phyloP scores from a whole-genome alignment of 1,140 invertebrate genomes.

The Caenorhabditis tropicalis region DNA sequence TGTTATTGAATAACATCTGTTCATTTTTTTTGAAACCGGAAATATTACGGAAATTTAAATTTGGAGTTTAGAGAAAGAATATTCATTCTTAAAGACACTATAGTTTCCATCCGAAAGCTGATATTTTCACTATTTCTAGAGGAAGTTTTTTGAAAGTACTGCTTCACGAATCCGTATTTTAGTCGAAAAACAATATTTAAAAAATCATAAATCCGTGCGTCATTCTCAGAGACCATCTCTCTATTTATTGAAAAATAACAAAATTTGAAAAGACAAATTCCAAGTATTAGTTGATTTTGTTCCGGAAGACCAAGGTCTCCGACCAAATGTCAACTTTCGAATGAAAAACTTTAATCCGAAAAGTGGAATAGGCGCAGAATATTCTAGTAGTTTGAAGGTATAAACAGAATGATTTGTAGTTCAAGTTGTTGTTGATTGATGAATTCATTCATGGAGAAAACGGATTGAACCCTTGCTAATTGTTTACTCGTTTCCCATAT shows the following conservation, averaged over 20 bases:
- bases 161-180: conserved; percentile 9
- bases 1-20: too few relatives aligned
- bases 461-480: neutral
- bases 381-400: conserved; percentile 8
- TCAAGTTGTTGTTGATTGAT: conserved; percentile 27
- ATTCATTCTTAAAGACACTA: too few relatives aligned
- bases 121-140: neutral
- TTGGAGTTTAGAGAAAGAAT: too few relatives aligned
- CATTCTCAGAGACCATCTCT: neutral
- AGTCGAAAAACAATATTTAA: neutral
- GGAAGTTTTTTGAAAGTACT: neutral
- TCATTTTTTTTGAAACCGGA: too few relatives aligned
- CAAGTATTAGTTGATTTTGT: neutral
- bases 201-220: neutral
- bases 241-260: neutral
- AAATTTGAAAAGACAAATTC: neutral
- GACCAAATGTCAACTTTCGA: conserved; percentile 1
- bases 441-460: neutral
- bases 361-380: neutral
- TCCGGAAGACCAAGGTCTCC: conserved; percentile 23
- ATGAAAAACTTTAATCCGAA: conserved; percentile 12
- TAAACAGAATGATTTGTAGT: conserved; percentile 2
- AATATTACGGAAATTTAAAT: neutral
- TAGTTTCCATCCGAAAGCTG: too few relatives aligned
- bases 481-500: neutral